Evolutionary conservation across 2,797 vertebrate species (phyloP).

Genomic region (Syngnathus acus): DNA sequence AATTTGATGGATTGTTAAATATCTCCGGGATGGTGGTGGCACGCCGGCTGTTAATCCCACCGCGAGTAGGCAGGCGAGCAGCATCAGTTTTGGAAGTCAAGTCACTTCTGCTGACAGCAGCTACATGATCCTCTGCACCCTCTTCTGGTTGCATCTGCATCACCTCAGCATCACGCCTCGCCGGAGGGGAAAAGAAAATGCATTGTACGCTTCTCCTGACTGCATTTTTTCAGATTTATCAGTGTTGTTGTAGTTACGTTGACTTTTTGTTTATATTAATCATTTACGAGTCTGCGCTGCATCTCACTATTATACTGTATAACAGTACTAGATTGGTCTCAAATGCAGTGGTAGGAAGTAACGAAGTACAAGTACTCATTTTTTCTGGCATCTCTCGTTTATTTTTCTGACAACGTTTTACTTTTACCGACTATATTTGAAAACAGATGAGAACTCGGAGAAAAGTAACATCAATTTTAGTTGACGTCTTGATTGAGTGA

Average conservation of each 20-base stretch:
- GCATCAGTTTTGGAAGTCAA: slow-evolving; percentile 43
- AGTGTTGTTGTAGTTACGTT: not conserved
- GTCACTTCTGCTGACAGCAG: slow-evolving; percentile 42
- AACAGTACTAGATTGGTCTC: too few relatives aligned
- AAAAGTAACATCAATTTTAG: too few relatives aligned
- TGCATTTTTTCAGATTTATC: not conserved
- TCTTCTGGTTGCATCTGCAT: slow-evolving; percentile 53
- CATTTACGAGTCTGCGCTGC: too few relatives aligned
- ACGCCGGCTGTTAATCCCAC: slow-evolving; percentile 8
- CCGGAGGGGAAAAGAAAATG: not conserved
- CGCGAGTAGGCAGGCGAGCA: slow-evolving; percentile 13
- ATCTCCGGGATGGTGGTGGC: slow-evolving; percentile 12
- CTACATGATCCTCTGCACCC: slow-evolving; percentile 41
- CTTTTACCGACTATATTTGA: too few relatives aligned
- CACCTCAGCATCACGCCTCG: slow-evolving; percentile 49
- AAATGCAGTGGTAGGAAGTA: too few relatives aligned
- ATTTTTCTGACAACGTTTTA: too few relatives aligned
- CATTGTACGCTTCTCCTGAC: not conserved
- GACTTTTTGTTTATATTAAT: too few relatives aligned
- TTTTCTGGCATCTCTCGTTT: too few relatives aligned
- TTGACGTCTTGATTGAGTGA: too few relatives aligned
- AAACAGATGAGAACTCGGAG: too few relatives aligned
- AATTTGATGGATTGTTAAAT: not conserved
- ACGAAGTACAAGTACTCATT: too few relatives aligned
- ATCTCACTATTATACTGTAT: too few relatives aligned